These are phyloP conservation scores for Drosophila gaucha DNA, from an alignment of 2,888 invertebrate species.

Conservation along the genomic window DNA sequence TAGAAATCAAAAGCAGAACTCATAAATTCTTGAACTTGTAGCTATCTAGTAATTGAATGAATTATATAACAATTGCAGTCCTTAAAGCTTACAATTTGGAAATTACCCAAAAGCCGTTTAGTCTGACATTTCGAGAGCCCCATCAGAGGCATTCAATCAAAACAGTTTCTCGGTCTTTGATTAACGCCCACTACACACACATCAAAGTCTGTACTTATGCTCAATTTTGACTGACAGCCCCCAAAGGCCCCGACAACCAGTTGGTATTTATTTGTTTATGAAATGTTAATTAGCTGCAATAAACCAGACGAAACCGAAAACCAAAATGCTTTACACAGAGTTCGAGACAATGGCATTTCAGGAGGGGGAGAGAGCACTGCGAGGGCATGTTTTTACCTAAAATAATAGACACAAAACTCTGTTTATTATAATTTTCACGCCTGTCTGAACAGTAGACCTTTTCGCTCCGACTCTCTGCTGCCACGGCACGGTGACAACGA, in stretches of 20 bases:
- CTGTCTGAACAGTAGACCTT: constrained; percentile 52
- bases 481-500: constrained; percentile 16
- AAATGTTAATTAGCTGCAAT: constrained; percentile 54
- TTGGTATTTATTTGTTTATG: constrained; percentile 47
- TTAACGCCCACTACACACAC: constrained; percentile 28
- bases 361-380: no score
- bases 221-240: constrained; percentile 35
- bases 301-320: constrained; percentile 16
- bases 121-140: constrained; percentile 11
- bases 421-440: constrained; percentile 72
- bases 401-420: constrained; percentile 31
- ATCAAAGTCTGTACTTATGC: constrained; percentile 15
- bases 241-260: constrained; percentile 21
- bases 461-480: constrained; percentile 13
- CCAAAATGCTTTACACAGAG: constrained; percentile 13
- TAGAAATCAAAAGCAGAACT: not conserved
- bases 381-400: constrained; percentile 1
- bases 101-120: not conserved
- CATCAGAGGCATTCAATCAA: constrained; percentile 23
- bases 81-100: not conserved
- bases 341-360: constrained; percentile 13
- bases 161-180: not conserved
- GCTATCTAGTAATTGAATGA: not conserved
- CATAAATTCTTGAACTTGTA: not conserved
- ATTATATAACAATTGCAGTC: constrained; percentile 1